These are phyloP conservation scores for Andricus quercusramuli DNA, from an alignment of 2,888 invertebrate species.

Conservation along the genomic window DNA sequence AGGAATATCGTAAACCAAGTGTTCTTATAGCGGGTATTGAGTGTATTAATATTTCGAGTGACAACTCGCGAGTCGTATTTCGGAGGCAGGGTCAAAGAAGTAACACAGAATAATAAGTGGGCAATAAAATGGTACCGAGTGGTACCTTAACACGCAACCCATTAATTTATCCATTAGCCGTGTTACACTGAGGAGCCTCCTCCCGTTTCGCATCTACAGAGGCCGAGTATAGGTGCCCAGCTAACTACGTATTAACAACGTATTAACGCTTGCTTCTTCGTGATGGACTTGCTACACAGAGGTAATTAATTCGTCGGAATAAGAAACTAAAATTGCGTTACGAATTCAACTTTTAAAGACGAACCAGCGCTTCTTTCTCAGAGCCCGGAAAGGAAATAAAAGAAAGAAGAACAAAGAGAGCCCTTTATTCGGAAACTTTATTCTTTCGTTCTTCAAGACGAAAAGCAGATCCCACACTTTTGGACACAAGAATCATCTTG, in stretches of 20 bases:
- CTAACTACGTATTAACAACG: slow-evolving; percentile 56
- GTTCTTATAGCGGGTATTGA: too few relatives aligned
- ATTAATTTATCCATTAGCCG: slow-evolving; percentile 63
- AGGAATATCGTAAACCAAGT: too few relatives aligned
- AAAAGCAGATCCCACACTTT: slow-evolving; percentile 16
- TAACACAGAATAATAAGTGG: slow-evolving; percentile 53
- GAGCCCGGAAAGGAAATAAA: slow-evolving; percentile 3
- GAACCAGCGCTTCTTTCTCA: slow-evolving; percentile 10
- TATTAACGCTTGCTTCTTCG: slow-evolving; percentile 58
- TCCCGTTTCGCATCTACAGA: slow-evolving; percentile 45
- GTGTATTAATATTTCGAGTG: neutral
- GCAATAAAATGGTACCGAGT: slow-evolving; percentile 55
- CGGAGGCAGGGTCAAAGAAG: slow-evolving; percentile 42
- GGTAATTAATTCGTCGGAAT: slow-evolving; percentile 66
- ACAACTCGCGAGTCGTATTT: slow-evolving; percentile 29
- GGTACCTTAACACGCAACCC: slow-evolving; percentile 59
- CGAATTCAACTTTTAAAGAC: slow-evolving; percentile 60
- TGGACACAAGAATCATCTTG: neutral
- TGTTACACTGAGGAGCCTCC: slow-evolving; percentile 52
- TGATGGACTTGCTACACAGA: slow-evolving; percentile 53
- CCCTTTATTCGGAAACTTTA: slow-evolving; percentile 4
- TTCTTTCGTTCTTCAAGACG: neutral
- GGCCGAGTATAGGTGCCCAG: slow-evolving; percentile 46
- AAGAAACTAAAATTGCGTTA: slow-evolving; percentile 64
- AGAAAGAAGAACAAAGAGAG: slow-evolving; percentile 1